Evolutionary conservation across 2,888 invertebrate species (phyloP).

Genomic region (Amphipoea oculea): DNA sequence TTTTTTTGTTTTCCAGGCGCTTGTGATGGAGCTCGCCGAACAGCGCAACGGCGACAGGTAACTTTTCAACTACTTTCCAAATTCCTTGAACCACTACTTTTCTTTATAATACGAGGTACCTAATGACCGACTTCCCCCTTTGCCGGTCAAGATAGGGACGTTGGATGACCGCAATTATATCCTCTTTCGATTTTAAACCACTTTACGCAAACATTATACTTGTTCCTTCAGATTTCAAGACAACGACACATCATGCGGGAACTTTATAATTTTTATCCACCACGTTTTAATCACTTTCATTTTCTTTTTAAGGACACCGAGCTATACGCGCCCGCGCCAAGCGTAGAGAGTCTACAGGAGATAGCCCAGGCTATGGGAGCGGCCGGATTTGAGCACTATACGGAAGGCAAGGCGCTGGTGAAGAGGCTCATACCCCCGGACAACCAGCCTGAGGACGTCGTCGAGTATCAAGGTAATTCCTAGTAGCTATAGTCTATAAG

Average conservation of each 20-base stretch:
- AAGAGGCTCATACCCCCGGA: conserved; percentile 85
- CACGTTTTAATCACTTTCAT: neutral
- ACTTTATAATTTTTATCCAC: neutral
- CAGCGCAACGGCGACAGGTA: conserved; percentile 78
- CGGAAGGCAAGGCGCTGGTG: conserved; percentile 85
- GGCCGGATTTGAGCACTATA: conserved; percentile 87
- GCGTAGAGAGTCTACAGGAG: conserved; percentile 84
- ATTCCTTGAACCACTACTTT: neutral
- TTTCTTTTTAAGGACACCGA: conserved; percentile 72
- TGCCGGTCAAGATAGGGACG: neutral
- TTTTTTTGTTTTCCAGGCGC: conserved; percentile 70
- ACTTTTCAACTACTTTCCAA: neutral
- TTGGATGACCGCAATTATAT: neutral
- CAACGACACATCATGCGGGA: neutral
- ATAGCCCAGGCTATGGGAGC: conserved; percentile 90
- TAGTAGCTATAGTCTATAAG: too few species aligned
- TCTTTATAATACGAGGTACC: neutral
- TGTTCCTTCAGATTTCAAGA: neutral
- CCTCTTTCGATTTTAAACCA: neutral
- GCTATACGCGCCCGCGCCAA: conserved; percentile 82
- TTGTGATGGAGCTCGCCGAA: conserved; percentile 75
- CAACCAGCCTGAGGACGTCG: conserved; percentile 85
- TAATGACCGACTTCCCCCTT: neutral
- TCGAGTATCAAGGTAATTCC: conserved; percentile 86
- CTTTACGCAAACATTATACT: neutral